Percentiles rank a stretch among this genome's conserved stretches.
Conservation (phyloP, 1,140 invertebrate species). For the Drosophila kohkoa region DNA sequence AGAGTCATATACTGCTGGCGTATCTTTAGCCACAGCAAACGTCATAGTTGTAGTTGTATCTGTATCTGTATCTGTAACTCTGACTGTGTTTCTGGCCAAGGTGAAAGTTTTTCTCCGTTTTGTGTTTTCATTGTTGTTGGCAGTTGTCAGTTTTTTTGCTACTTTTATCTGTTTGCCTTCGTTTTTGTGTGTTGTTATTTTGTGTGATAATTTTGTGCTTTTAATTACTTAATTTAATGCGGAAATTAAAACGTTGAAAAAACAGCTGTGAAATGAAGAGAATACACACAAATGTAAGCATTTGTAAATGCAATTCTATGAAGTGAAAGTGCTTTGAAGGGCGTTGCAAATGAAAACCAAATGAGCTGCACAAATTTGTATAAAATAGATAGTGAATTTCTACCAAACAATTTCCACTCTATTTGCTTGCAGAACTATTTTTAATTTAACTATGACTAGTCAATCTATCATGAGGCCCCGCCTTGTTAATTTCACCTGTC, state of each 20-base stretch:
- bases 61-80: conserved; percentile 21
- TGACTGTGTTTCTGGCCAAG: conserved; percentile 20
- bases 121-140: conserved; percentile 38
- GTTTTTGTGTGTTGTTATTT: background rate
- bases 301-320: conserved; percentile 25
- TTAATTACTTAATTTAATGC: conserved; percentile 57
- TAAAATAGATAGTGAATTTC: background rate
- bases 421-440: background rate
- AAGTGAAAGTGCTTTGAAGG: conserved; percentile 47
- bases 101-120: conserved; percentile 56
- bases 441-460: conserved; percentile 2
- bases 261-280: background rate
- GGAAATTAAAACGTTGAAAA: conserved; percentile 47
- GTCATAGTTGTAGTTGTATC: conserved; percentile 1
- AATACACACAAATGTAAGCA: conserved; percentile 8
- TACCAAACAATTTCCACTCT: background rate
- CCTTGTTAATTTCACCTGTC: conserved; percentile 19
- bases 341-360: conserved; percentile 38
- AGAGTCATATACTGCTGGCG: conserved; percentile 9
- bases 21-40: background rate
- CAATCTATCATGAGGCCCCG: conserved; percentile 18
- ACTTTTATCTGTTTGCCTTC: conserved; percentile 9
- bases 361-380: conserved; percentile 21
- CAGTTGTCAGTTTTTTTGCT: conserved; percentile 27
- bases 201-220: conserved; percentile 29